Evolutionary conservation across 2,888 invertebrate species (phyloP), one percentile per base, ranked within the genome.

Genomic region (Stenolophus ochropezus): DNA sequence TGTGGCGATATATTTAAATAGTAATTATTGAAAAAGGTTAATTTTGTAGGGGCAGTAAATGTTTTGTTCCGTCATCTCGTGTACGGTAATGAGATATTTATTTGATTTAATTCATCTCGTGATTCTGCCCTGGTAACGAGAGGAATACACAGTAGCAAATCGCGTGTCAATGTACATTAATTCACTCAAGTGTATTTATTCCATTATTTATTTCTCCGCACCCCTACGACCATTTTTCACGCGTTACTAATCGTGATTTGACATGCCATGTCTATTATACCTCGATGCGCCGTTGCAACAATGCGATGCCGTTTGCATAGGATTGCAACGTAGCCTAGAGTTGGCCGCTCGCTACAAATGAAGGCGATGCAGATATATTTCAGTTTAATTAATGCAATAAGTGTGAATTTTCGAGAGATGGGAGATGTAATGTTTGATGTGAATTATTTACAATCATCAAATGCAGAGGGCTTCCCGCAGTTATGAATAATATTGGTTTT

Each of bases 161-260:
- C 86, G 88, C 88, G 87, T 88, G 88, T 86, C 86, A 85, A 84
- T 85, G 84, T 83, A 85, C 87, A 87, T 88, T 87, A 87, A 88
- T 87, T 86, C 87, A 87, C 82, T 86, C 84, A 86, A 88, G 88
- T 88, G 87, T 88, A 87, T 87, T 88, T 88, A 88, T 88, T 88
- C 87, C 88, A 88, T 88, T 88, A 88, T 88, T 88, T 88, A 88
- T 88, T 88, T 87, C 87, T 86, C 87, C 86, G 84, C 85, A 85
- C 85, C 84, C 85, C 84, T 85, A 85, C 84, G 86, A 84, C 86
- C 85, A 86, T 87, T 87, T 87, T 87, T 87, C 87, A 86, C 87
- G 87, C 88, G 88, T 88, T 86, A 87, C 88, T 88, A 88, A 88
- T 88, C 88, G 88, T 87, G 85, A 88, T 88, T 88, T 87, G 88